These are phyloP conservation scores for Scomber japonicus DNA, from an alignment of 2,113 vertebrate species.

Conservation along the genomic window DNA sequence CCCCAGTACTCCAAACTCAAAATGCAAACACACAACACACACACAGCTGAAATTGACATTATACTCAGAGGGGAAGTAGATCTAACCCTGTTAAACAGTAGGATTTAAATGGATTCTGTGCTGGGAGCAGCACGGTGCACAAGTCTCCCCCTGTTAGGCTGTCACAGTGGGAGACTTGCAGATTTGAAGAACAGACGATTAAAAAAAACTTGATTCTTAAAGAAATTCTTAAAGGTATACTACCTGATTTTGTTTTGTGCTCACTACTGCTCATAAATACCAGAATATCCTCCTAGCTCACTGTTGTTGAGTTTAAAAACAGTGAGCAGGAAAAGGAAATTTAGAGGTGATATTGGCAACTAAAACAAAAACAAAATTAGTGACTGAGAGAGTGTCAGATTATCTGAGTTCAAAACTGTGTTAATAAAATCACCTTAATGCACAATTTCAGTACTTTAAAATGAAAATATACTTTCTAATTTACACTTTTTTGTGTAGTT, in stretches of 20 bases:
- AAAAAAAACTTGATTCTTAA: conserved; percentile 3
- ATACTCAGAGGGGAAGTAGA: conserved; percentile 59
- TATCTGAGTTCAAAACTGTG: conserved; percentile 11
- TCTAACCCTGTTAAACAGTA: conserved; percentile 71
- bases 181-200: conserved; percentile 51
- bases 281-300: conserved; percentile 5
- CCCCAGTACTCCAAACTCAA: conserved; percentile 42
- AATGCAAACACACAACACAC: conserved; percentile 40
- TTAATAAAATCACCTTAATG: background rate
- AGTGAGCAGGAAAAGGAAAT: conserved; percentile 16
- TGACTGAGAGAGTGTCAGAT: conserved; percentile 14
- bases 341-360: background rate
- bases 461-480: conserved; percentile 36
- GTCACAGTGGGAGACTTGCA: conserved; percentile 61
- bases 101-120: conserved; percentile 76
- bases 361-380: conserved; percentile 36
- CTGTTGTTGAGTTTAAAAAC: conserved; percentile 23
- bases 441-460: background rate
- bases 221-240: conserved; percentile 60
- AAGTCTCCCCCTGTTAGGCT: conserved; percentile 72
- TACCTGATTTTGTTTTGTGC: conserved; percentile 40
- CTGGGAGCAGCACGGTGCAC: conserved; percentile 60
- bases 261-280: conserved; percentile 2
- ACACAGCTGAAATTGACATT: conserved; percentile 63
- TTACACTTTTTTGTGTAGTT: background rate